These are phyloP conservation scores for Eupithecia dodoneata DNA, from an alignment of 2,888 invertebrate species.

Conservation along the genomic window DNA sequence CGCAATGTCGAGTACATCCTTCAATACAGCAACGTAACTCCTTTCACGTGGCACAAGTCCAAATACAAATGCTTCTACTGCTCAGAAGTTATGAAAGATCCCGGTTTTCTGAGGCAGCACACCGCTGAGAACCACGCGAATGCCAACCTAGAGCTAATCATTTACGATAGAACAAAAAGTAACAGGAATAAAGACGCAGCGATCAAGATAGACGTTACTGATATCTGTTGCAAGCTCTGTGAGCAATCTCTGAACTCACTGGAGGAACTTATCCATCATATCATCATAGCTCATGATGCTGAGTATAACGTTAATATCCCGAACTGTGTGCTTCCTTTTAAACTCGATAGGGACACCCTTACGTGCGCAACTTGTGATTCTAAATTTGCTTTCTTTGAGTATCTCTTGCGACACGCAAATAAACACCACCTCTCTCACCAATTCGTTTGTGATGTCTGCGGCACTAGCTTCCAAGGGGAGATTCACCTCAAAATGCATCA, in stretches of 20 bases:
- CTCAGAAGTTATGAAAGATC: conserved; percentile 71
- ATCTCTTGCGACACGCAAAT: conserved; percentile 73
- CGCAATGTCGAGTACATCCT: conserved; percentile 76
- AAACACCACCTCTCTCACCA: conserved; percentile 77
- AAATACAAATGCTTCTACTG: conserved; percentile 77
- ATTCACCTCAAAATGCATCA: conserved; percentile 79
- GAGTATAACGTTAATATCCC: conserved; percentile 75
- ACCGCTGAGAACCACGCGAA: conserved; percentile 64
- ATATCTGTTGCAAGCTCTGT: conserved; percentile 71
- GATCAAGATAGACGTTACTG: conserved; percentile 75
- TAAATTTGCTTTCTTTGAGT: conserved; percentile 78
- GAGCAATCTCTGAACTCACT: conserved; percentile 58
- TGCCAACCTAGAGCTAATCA: conserved; percentile 70
- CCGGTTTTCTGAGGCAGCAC: conserved; percentile 64
- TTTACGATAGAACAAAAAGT: conserved; percentile 73
- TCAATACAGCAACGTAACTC: conserved; percentile 75
- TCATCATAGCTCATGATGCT: conserved; percentile 77
- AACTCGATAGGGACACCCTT: conserved; percentile 69
- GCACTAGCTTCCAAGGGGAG: conserved; percentile 78
- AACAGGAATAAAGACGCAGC: conserved; percentile 77
- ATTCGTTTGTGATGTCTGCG: conserved; percentile 78
- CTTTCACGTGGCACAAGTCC: conserved; percentile 77
- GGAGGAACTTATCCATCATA: conserved; percentile 74
- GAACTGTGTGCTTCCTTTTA: conserved; percentile 75
- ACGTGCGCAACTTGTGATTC: conserved; percentile 74